phyloP scores from a whole-genome alignment of 1,140 invertebrate species.

The Drosophila arizonae region DNA sequence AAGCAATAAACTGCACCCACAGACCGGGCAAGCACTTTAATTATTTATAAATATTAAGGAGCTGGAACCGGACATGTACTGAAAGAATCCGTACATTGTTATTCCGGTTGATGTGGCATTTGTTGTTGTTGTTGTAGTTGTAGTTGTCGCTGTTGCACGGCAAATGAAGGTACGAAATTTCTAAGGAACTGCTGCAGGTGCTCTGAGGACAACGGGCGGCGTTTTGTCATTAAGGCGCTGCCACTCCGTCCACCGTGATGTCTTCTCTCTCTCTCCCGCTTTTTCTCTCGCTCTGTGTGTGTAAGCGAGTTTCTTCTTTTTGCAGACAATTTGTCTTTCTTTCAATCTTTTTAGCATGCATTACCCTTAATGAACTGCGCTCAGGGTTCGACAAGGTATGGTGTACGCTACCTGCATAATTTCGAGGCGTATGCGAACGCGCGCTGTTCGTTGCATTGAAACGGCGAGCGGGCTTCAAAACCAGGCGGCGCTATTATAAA shows the following conservation, averaged over 20 bases:
- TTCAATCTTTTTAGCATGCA: slow-evolving; percentile 68
- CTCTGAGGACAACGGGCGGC: slow-evolving; percentile 27
- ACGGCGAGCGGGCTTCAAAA: slow-evolving; percentile 14
- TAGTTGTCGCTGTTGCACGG: slow-evolving; percentile 13
- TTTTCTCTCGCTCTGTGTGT: too few relatives aligned
- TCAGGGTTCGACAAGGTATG: slow-evolving; percentile 31
- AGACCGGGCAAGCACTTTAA: slow-evolving; percentile 51
- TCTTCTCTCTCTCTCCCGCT: slow-evolving; percentile 3
- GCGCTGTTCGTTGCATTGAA: slow-evolving; percentile 28
- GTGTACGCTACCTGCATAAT: slow-evolving; percentile 56
- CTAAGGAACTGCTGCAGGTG: slow-evolving; percentile 71
- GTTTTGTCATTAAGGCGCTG: slow-evolving; percentile 55
- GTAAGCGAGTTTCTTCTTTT: slow-evolving; percentile 13
- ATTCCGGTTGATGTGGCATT: slow-evolving; percentile 3
- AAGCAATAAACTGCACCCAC: slow-evolving; percentile 57
- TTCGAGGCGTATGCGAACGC: neutral
- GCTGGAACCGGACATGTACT: neutral
- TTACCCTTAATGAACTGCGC: slow-evolving; percentile 75
- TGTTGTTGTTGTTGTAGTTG: slow-evolving; percentile 1
- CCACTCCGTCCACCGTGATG: slow-evolving; percentile 26
- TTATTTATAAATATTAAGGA: slow-evolving; percentile 62
- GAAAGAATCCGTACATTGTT: slow-evolving; percentile 37
- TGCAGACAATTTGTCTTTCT: slow-evolving; percentile 65
- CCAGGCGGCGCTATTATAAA: slow-evolving; percentile 74
- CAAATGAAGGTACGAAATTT: slow-evolving; percentile 53